phyloP scores from a whole-genome alignment of 2,113 vertebrate genomes.

The Aegotheles bennettii region DNA sequence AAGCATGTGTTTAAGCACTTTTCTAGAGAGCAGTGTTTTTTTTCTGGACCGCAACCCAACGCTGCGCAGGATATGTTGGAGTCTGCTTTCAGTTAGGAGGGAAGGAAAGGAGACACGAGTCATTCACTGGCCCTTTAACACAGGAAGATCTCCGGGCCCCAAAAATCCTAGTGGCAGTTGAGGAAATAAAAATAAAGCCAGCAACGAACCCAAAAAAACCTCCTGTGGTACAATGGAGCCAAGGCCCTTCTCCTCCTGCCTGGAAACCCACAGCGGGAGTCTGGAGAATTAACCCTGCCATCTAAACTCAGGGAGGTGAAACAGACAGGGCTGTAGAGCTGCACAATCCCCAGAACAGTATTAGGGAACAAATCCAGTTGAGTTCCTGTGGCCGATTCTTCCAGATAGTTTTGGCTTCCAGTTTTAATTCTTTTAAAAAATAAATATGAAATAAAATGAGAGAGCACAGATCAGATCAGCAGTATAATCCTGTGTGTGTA shows the following conservation, averaged over 20 bases:
- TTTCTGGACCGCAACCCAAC: not conserved
- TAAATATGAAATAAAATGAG: not conserved
- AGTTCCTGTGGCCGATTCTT: not conserved
- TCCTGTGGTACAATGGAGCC: not conserved
- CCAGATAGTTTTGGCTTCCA: not conserved
- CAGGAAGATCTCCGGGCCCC: constrained; percentile 7
- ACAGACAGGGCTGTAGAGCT: not conserved
- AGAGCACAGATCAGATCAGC: not conserved
- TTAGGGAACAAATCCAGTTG: not conserved
- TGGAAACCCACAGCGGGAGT: not conserved
- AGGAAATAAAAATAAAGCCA: not conserved
- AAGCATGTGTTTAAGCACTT: not conserved
- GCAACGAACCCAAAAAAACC: not conserved
- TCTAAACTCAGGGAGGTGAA: not conserved
- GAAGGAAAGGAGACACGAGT: constrained; percentile 31
- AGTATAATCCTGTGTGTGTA: not conserved
- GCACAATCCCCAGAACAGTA: not conserved
- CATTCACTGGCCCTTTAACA: not conserved
- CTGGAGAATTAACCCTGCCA: not conserved
- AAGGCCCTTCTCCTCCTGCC: not conserved
- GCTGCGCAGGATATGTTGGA: not conserved
- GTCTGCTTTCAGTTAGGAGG: not conserved
- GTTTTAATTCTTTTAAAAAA: not conserved
- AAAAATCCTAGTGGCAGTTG: constrained; percentile 11
- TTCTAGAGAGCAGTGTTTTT: not conserved